phyloP scores from a whole-genome alignment of 2,797 vertebrate species.

The Danio aesculapii region DNA sequence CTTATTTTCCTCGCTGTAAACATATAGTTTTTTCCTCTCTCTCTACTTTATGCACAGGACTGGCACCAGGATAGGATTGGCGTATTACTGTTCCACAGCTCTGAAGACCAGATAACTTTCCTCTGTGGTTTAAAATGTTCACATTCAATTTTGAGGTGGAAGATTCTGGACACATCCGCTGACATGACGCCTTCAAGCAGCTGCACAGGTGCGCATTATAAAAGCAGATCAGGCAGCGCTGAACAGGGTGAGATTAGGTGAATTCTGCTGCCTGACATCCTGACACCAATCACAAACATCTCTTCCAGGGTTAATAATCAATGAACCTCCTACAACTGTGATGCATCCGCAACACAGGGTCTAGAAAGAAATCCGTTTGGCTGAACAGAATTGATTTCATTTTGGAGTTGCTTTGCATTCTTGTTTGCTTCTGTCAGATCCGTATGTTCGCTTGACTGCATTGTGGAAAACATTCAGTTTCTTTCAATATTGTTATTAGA shows the following conservation, averaged over 20 bases:
- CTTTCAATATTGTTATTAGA: neutral
- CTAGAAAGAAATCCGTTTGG: conserved; percentile 24
- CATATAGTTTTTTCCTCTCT: too few relatives aligned
- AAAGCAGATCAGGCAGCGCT: conserved; percentile 34
- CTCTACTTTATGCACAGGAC: neutral
- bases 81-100: neutral
- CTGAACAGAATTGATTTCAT: conserved; percentile 10
- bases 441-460: neutral
- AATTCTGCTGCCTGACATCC: conserved; percentile 26
- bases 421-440: neutral
- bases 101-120: neutral
- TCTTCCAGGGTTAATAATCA: conserved; percentile 53
- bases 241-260: conserved; percentile 41
- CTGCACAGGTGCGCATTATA: conserved; percentile 25
- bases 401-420: neutral
- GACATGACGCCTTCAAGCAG: conserved; percentile 14
- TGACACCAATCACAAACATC: conserved; percentile 56
- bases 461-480: neutral
- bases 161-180: neutral
- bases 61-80: neutral
- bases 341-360: conserved; percentile 24
- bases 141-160: conserved; percentile 10
- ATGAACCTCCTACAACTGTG: conserved; percentile 40
- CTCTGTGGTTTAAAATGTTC: neutral
- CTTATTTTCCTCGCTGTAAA: too few relatives aligned